These are phyloP conservation scores for Phoenoteleia sp. DNA, from an alignment of 2,888 invertebrate genomes.

Conservation along the genomic window DNA sequence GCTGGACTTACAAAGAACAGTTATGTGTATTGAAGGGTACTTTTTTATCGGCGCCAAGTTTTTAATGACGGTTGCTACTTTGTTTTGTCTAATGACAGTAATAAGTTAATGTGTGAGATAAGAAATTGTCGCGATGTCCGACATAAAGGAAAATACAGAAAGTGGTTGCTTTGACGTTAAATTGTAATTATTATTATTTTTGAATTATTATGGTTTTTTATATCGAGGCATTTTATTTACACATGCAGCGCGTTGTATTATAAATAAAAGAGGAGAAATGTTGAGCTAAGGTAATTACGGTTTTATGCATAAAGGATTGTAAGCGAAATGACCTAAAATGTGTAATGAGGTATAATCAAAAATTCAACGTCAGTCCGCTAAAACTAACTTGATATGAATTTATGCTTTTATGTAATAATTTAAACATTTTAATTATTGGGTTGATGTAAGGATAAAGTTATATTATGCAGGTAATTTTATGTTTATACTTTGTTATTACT, in stretches of 20 bases:
- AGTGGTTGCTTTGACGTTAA: no score
- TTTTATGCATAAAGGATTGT: no score
- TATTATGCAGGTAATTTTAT: no score
- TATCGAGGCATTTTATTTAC: neutral
- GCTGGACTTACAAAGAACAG: constrained; percentile 57
- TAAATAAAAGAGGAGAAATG: constrained; percentile 2
- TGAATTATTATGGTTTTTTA: neutral
- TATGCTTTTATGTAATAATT: neutral
- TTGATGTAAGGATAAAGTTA: no score
- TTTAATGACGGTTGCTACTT: constrained; percentile 33
- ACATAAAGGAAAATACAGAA: neutral
- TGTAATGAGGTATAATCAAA: constrained; percentile 8
- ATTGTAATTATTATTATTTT: no score
- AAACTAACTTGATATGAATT: neutral
- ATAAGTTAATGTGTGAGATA: constrained; percentile 20
- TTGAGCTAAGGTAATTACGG: neutral
- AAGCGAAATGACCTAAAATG: neutral
- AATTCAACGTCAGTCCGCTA: constrained; percentile 9
- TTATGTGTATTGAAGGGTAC: constrained; percentile 31
- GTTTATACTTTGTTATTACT: no score
- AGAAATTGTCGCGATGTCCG: constrained; percentile 5
- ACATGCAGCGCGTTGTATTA: neutral
- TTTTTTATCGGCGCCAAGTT: constrained; percentile 32
- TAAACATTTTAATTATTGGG: neutral
- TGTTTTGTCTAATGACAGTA: constrained; percentile 31